These are phyloP conservation scores for Malurus elegans DNA, from an alignment of 2,113 vertebrate species.

Conservation along the genomic window DNA sequence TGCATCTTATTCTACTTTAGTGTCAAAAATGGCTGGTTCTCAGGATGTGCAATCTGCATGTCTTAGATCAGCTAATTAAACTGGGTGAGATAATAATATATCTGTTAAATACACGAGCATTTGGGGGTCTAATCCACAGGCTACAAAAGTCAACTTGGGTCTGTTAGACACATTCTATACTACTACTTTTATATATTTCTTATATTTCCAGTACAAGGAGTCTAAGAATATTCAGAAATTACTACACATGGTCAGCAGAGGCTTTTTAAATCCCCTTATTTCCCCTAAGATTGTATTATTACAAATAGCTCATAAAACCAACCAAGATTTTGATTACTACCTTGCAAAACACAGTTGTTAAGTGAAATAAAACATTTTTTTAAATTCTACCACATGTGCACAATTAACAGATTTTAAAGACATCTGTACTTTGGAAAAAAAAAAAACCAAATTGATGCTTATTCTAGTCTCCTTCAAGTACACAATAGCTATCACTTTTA, in stretches of 20 bases:
- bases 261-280: background rate
- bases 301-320: conserved; percentile 25
- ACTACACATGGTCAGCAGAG: background rate
- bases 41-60: background rate
- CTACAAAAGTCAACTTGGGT: background rate
- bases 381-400: background rate
- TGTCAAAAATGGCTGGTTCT: background rate
- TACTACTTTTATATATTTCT: background rate
- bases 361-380: conserved; percentile 14
- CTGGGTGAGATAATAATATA: background rate
- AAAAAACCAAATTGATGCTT: background rate
- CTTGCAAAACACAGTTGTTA: conserved; percentile 40
- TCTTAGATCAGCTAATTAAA: background rate
- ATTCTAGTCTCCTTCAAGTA: background rate
- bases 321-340: conserved; percentile 17
- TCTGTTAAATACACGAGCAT: background rate
- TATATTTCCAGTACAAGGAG: background rate
- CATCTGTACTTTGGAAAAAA: background rate
- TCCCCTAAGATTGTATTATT: conserved; percentile 10
- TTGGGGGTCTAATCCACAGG: background rate
- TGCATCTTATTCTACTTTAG: background rate
- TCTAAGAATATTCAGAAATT: conserved; percentile 13
- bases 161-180: background rate
- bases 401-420: background rate
- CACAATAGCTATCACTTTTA: background rate